These are phyloP conservation scores for Drosophila stalkeri DNA, from an alignment of 2,888 invertebrate genomes.

Conservation along the genomic window DNA sequence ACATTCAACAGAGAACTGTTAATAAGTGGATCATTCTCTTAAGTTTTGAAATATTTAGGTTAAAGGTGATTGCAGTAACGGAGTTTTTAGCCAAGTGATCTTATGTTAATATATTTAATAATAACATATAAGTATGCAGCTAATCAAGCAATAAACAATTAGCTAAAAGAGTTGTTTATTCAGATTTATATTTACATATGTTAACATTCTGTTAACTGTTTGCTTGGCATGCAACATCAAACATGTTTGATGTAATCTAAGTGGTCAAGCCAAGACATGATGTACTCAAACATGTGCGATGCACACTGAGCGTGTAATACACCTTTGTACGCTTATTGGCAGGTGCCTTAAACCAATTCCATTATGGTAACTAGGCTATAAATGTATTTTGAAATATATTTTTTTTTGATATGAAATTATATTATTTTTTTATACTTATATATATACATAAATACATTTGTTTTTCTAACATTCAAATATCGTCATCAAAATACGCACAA, in stretches of 20 bases:
- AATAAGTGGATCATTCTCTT: neutral
- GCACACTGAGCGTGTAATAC: neutral
- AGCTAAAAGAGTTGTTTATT: neutral
- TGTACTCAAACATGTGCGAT: conserved; percentile 35
- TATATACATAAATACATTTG: neutral
- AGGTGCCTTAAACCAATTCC: neutral
- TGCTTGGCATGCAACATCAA: conserved; percentile 19
- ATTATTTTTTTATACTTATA: neutral
- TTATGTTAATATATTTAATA: neutral
- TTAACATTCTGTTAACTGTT: conserved; percentile 22
- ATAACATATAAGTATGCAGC: too few species aligned
- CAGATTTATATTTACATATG: neutral
- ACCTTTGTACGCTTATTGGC: neutral
- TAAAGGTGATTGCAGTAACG: too few species aligned
- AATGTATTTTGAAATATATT: neutral
- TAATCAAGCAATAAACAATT: neutral
- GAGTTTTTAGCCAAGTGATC: neutral
- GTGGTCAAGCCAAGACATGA: conserved; percentile 16
- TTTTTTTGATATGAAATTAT: neutral
- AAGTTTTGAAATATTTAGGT: neutral
- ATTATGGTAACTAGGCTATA: neutral
- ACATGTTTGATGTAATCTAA: conserved; percentile 42
- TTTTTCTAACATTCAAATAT: neutral
- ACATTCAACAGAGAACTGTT: neutral
- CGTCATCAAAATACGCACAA: conserved; percentile 43